Evolutionary conservation across 2,888 invertebrate genomes (phyloP).

Genomic region (Amorpha juglandis): DNA sequence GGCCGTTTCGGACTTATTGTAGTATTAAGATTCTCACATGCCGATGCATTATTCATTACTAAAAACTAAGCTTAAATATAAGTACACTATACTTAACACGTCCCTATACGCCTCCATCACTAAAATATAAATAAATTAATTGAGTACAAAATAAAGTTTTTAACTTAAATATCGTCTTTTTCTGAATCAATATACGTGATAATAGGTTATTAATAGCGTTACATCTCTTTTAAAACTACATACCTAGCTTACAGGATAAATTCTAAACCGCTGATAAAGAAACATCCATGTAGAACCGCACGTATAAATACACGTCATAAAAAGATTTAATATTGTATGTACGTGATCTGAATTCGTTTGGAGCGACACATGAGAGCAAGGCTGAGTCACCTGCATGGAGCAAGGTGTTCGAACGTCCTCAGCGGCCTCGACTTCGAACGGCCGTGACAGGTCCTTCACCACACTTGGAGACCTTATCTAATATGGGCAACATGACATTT

Average conservation of each 20-base stretch:
- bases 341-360: conserved; percentile 51
- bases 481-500: conserved; percentile 45
- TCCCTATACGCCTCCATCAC: too few species aligned
- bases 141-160: too few species aligned
- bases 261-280: conserved; percentile 8
- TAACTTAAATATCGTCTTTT: too few species aligned
- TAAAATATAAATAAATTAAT: background rate
- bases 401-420: conserved; percentile 44
- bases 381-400: conserved; percentile 47
- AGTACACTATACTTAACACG: too few species aligned
- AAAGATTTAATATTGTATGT: conserved; percentile 37
- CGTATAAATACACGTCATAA: conserved; percentile 31
- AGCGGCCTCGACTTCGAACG: conserved; percentile 60
- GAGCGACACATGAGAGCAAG: conserved; percentile 51
- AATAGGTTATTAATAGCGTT: background rate
- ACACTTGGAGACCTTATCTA: conserved; percentile 45
- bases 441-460: conserved; percentile 59
- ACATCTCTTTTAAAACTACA: background rate
- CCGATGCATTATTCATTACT: too few species aligned
- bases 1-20: too few species aligned
- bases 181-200: background rate
- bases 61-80: too few species aligned
- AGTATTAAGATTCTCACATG: too few species aligned
- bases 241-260: background rate
- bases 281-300: conserved; percentile 11